Evolutionary conservation across 1,140 invertebrate genomes (phyloP), one percentile per base, ranked within the genome.

Genomic region (Camponotus vicinus): DNA sequence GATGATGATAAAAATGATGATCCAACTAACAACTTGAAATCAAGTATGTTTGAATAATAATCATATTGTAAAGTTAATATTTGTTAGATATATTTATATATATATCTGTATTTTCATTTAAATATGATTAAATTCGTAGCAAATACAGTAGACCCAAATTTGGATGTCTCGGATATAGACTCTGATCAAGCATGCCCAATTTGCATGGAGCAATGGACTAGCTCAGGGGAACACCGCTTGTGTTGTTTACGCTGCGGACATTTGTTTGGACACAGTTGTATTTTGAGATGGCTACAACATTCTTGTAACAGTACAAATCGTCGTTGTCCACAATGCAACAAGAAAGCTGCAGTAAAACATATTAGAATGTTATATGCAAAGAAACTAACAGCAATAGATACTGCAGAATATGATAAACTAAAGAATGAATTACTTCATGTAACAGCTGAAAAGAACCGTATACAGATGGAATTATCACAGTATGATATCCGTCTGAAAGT

Each of bases 231-330:
- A 1, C 98, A 99, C 95, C 96, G 98, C 67, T 94, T 99, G 2
- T 97, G 97, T 8, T 97, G 97, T 13, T 95, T 99, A 13, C 97
- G 97, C 90, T 99, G 98, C 95, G 98, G 98, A 0, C 98, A 99
- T 95, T 94, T 99, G 1, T 99, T 99, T 95, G 98, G 98, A 0
- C 94, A 97, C 8, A 96, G 96, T 66, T 99, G 98, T 93, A 98
- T 99, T 32, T 95, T 97, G 52, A 96, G 97, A 66, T 99, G 98
- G 98, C 92, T 99, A 49, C 87, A 90, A 52, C 13, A 8, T 73
- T 87, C 89, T 15, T 93, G 94, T 83, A 94, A 94, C 1, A 83
- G 70, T 59, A 85, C 87, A 11, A 93, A 92, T 21, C 89, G 93
- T 34, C 94, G 96, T 71, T 99, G 98, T 94, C 98, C 98, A 0